Evolutionary conservation across 2,113 vertebrate genomes (phyloP), one percentile per base, ranked within the genome.

Genomic region (Sander lucioperca): DNA sequence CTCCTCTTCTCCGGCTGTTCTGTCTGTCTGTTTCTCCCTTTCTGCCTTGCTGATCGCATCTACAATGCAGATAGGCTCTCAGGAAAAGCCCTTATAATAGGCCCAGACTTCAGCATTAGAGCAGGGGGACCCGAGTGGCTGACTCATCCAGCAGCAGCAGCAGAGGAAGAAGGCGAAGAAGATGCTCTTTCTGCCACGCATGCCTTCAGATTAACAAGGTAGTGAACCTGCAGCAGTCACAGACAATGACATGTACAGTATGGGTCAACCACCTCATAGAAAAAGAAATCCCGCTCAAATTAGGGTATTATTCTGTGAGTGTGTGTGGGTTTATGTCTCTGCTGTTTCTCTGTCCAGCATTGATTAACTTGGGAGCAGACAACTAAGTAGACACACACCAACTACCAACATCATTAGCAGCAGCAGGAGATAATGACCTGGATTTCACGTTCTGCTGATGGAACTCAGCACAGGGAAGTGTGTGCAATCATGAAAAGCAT

Each of bases 61-160:
- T 73, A 82, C 84, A 78, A 77, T 70, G 79, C 82, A 89, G 82
- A 88, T 58, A 70, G 82, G 58, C 72, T 88, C 69, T 73, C 79
- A 85, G 88, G 89, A 92, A 91, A 92, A 92, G 47, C 88, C 91
- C 89, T 90, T 71, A 85, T 88, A 83, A 53, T 63, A 74, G 81
- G 58, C 77, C 78, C 76, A 80, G 82, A 88, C 84, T 81, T 89
- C 56, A 58, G 84, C 88, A 77, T 74, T 73, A 80, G 27, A 90
- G 87, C 14, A 18, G 76, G 69, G 80, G 86, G 77, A 84, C 74
- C 89, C 78, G 45, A 78, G 83, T 45, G 87, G 86, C 88, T 93
- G 91, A 94, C 91, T 93, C 91, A 94, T 92, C 70, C 80, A 84
- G 72, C 71, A 86, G 30, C 30, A 33, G 76, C 57, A 67, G 80